Percentiles rank a stretch among this genome's conserved stretches.
phyloP scores from a whole-genome alignment of 2,113 vertebrate genomes.

The Scytalopus superciliaris region DNA sequence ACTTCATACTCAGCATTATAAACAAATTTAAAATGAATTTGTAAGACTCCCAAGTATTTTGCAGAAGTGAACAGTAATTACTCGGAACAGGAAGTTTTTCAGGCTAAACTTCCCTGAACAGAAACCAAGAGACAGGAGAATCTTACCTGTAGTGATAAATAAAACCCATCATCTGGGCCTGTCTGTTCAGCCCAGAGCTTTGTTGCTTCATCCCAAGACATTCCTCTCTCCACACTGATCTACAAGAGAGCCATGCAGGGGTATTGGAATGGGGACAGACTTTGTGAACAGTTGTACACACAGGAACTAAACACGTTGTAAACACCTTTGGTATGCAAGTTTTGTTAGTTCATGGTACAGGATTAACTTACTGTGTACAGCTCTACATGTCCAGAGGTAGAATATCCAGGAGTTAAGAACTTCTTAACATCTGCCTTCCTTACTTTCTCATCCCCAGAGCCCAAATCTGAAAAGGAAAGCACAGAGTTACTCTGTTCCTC shows the following conservation, averaged over 20 bases:
- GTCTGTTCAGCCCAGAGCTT: constrained; percentile 94
- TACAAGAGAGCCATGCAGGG: constrained; percentile 25
- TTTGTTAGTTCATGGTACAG: too few relatives aligned
- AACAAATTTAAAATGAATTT: background rate
- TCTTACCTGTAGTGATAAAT: constrained; percentile 85
- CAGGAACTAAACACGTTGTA: background rate
- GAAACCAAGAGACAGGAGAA: background rate
- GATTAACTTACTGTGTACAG: constrained; percentile 87
- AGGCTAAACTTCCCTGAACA: background rate
- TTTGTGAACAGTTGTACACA: background rate
- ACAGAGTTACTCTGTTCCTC: background rate
- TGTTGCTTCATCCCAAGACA: constrained; percentile 98
- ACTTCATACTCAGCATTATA: fast-evolving
- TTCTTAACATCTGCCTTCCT: constrained; percentile 92
- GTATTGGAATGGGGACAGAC: background rate
- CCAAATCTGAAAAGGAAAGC: constrained; percentile 81
- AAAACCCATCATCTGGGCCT: constrained; percentile 95
- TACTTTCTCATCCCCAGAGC: constrained; percentile 96
- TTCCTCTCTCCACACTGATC: constrained; percentile 96
- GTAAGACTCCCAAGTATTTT: background rate
- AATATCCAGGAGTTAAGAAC: constrained; percentile 95
- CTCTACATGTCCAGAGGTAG: constrained; percentile 94
- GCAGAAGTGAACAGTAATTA: background rate
- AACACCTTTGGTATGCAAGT: background rate
- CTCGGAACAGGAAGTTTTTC: background rate